Conservation (phyloP, 2,113 vertebrate species). For the Pluvianellus socialis region DNA sequence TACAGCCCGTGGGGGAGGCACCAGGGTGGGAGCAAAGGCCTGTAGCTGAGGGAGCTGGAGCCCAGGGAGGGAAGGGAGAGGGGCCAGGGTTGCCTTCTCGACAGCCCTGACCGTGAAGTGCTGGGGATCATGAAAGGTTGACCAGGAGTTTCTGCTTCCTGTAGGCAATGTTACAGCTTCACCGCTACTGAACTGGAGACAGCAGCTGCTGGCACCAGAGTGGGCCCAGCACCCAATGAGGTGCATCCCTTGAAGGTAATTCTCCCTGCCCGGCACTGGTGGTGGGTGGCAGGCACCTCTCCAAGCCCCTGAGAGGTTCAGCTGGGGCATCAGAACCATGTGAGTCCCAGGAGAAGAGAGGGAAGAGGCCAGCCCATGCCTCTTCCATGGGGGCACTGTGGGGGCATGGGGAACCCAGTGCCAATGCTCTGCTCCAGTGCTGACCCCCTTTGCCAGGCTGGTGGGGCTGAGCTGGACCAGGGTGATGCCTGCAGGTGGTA, state of each 20-base stretch:
- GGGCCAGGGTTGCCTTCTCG: accelerated
- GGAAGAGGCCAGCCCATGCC: background rate
- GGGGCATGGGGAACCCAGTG: background rate
- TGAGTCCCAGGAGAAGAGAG: background rate
- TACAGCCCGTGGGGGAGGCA: background rate
- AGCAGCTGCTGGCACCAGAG: background rate
- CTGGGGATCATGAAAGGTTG: background rate
- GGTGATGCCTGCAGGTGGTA: background rate
- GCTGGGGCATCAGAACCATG: background rate
- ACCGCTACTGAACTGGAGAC: background rate
- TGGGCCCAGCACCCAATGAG: background rate
- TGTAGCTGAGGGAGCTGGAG: background rate
- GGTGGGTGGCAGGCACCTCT: background rate
- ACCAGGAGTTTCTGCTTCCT: background rate
- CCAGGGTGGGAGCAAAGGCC: background rate
- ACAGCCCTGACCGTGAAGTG: background rate
- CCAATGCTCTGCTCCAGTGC: background rate
- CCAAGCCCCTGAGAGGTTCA: background rate
- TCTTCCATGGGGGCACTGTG: too few species aligned
- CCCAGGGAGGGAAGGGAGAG: background rate
- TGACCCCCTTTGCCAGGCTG: background rate
- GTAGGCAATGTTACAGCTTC: background rate
- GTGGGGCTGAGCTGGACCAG: background rate
- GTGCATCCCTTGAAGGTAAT: background rate
- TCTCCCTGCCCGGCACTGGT: background rate